Evolutionary conservation across 2,113 vertebrate species (phyloP), one percentile per base, ranked within the genome.

Genomic region (Capreolus pygargus): DNA sequence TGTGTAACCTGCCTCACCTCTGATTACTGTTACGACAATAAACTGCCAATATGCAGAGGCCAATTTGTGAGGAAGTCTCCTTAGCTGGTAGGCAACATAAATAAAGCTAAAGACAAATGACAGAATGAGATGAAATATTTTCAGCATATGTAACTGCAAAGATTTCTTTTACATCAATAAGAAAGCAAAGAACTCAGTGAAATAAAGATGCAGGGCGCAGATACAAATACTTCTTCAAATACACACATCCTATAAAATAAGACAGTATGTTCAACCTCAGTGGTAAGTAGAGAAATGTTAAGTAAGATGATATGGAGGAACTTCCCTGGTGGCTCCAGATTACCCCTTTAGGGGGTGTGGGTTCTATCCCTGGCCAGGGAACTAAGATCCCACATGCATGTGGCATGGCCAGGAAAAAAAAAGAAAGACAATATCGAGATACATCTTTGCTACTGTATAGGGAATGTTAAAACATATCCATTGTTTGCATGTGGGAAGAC

Each of bases 401-500:
- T 74, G 70, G 6, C 21, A 74, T 43, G 70, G 36, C 23, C 23
- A 43, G 36, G 21, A 39, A 74, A 43, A 43, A 19, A 17, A 67
- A n/a, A 14, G 23, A 12, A 27, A 76, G 47, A 23, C 1, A 10
- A 54, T 25, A 52, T 27, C 0, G 12, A 28, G 58, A 61, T 3
- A 9, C 6, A 0, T 30, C 30, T 27, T 33, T 23, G 17, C 5
- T 23, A 14, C n/a, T 67, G 36, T 39, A 28, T 2, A 12, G 16
- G 12, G 5, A 11, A 61, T 58, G 30, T 25, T 43, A 60, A 39
- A 58, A 45, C 14, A 43, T 3, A n/a, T 17, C 28, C n/a, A 14
- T 1, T 3, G 47, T 36, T 57, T 2, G 0, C 16, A 89, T 11
- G 16, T 47, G 14, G 33, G 43, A 25, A 47, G 17, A 25, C 0